These are phyloP conservation scores for Hedychridium roseum DNA, from an alignment of 2,888 invertebrate species.

Conservation along the genomic window DNA sequence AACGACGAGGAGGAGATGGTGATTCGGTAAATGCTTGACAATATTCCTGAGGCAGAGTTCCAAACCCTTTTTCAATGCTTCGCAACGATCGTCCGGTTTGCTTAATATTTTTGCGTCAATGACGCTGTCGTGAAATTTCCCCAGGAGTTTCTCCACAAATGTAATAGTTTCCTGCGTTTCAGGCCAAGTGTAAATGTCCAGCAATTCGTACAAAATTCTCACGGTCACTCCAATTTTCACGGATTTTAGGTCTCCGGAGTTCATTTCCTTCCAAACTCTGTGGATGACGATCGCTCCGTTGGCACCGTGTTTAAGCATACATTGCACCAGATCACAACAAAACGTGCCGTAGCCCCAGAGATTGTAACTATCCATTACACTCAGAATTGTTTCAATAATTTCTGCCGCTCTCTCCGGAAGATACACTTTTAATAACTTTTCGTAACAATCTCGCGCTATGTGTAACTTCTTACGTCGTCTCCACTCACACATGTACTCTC, in stretches of 20 bases:
- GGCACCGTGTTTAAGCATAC: slow-evolving; percentile 44
- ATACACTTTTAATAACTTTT: slow-evolving; percentile 39
- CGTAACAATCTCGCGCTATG: slow-evolving; percentile 41
- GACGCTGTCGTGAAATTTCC: slow-evolving; percentile 65
- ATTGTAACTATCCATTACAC: slow-evolving; percentile 57
- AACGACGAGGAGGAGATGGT: slow-evolving; percentile 65
- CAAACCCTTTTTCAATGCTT: slow-evolving; percentile 65
- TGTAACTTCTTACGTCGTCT: slow-evolving; percentile 38
- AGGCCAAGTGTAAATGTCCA: slow-evolving; percentile 65
- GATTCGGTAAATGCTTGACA: slow-evolving; percentile 65
- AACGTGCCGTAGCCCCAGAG: slow-evolving; percentile 63
- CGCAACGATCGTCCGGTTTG: slow-evolving; percentile 48
- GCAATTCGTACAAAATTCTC: slow-evolving; percentile 65
- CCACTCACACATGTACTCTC: slow-evolving; percentile 34
- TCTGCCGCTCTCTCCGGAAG: slow-evolving; percentile 51
- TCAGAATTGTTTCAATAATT: slow-evolving; percentile 55
- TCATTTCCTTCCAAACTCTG: slow-evolving; percentile 43
- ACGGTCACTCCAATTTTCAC: slow-evolving; percentile 64
- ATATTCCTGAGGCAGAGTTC: slow-evolving; percentile 68
- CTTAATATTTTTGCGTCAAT: slow-evolving; percentile 27
- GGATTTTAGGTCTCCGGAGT: slow-evolving; percentile 44
- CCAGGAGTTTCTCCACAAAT: slow-evolving; percentile 64
- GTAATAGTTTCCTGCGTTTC: slow-evolving; percentile 62
- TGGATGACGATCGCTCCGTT: slow-evolving; percentile 34
- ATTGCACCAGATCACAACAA: slow-evolving; percentile 54